Evolutionary conservation across 2,797 vertebrate species (phyloP).

Genomic region (Botia kubotai): DNA sequence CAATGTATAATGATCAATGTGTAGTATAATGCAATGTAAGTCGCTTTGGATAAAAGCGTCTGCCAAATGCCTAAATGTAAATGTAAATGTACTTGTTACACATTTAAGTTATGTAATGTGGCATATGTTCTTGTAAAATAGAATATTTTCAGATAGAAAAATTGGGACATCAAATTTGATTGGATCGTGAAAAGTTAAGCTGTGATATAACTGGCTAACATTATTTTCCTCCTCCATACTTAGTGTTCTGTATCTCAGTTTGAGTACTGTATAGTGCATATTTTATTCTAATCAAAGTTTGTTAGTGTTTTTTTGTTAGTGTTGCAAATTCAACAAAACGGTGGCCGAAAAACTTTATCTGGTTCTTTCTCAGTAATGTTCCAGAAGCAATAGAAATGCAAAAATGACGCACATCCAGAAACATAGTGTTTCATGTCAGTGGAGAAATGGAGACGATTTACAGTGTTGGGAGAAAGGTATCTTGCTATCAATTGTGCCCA

Average conservation of each 20-base stretch:
- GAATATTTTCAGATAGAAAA: neutral
- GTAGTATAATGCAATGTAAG: no score
- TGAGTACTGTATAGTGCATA: no score
- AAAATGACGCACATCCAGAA: neutral
- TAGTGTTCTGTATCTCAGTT: neutral
- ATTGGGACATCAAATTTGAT: neutral
- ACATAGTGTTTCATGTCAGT: neutral
- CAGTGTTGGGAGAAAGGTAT: neutral
- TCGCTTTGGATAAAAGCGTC: no score
- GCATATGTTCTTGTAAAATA: neutral
- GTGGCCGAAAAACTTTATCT: no score
- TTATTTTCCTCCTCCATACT: neutral
- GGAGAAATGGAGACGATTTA: neutral
- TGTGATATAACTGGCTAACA: neutral
- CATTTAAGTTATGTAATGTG: neutral
- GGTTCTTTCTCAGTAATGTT: neutral
- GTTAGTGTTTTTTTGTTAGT: no score
- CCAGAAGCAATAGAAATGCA: neutral
- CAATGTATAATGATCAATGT: no score
- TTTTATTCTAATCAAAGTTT: no score
- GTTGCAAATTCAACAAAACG: no score
- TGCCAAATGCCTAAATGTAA: no score
- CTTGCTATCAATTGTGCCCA: slow-evolving; percentile 7
- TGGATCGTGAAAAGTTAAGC: neutral
- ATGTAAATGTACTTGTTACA: neutral